These are phyloP conservation scores for Sebastes iracundus DNA, from an alignment of 2,797 vertebrate genomes.

Conservation along the genomic window DNA sequence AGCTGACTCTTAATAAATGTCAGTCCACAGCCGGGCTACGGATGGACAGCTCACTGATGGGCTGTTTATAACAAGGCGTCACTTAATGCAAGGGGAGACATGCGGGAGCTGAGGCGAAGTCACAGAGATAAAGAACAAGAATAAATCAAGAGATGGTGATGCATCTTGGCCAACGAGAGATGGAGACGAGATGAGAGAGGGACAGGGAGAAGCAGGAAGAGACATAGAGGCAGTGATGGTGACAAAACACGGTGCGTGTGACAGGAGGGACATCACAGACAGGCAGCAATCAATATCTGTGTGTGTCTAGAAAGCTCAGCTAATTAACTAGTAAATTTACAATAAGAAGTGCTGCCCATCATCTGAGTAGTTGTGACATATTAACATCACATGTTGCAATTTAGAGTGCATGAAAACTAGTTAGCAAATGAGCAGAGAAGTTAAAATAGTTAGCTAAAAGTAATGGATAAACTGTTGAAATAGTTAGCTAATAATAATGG, in stretches of 20 bases:
- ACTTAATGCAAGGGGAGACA: constrained; percentile 48
- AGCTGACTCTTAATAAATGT: constrained; percentile 74
- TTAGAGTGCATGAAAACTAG: neutral
- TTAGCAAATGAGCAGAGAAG: neutral
- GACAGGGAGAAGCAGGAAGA: constrained; percentile 6
- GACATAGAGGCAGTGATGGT: constrained; percentile 21
- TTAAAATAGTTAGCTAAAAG: neutral
- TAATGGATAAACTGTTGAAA: neutral
- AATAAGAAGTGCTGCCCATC: neutral
- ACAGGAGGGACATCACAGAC: constrained; percentile 22
- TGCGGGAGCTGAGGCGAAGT: constrained; percentile 18
- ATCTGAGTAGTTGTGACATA: neutral
- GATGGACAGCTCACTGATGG: constrained; percentile 72
- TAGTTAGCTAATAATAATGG: neutral
- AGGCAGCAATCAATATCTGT: constrained; percentile 8
- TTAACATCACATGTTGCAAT: neutral
- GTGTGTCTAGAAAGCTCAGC: neutral
- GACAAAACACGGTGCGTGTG: constrained; percentile 20
- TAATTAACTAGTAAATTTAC: neutral
- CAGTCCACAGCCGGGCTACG: constrained; percentile 49
- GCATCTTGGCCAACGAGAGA: constrained; percentile 9
- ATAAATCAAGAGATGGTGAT: constrained; percentile 7
- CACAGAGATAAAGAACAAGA: constrained; percentile 33
- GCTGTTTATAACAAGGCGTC: constrained; percentile 65
- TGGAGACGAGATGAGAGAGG: neutral